Evolutionary conservation across 1,140 invertebrate species (phyloP).

Genomic region (Helicoverpa zea): DNA sequence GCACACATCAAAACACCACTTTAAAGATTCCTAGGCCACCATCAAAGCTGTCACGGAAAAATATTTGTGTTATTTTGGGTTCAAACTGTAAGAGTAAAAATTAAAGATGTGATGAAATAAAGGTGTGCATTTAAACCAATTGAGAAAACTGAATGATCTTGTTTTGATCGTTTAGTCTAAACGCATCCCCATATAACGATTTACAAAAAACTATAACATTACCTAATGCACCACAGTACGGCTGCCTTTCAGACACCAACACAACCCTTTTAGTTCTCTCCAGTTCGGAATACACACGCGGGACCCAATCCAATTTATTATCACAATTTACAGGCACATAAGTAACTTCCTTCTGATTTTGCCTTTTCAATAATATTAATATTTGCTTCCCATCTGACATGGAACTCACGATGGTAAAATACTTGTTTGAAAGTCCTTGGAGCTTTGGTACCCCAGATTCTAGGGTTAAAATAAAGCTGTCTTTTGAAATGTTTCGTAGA

Average conservation of each 20-base stretch:
- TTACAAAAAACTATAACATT: not conserved
- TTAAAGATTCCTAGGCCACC: too few relatives aligned
- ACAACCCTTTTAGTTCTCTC: slow-evolving; percentile 53
- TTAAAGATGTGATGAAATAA: too few relatives aligned
- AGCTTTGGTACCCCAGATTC: slow-evolving; percentile 49
- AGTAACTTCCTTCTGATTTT: slow-evolving; percentile 43
- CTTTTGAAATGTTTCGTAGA: slow-evolving; percentile 29
- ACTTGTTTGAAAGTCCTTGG: slow-evolving; percentile 39
- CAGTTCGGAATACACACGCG: slow-evolving; percentile 53
- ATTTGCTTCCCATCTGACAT: slow-evolving; percentile 58
- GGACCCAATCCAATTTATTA: slow-evolving; percentile 58
- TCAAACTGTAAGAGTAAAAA: too few relatives aligned
- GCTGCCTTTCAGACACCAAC: slow-evolving; percentile 61
- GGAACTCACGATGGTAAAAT: slow-evolving; percentile 49
- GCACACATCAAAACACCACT: too few relatives aligned
- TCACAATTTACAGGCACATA: slow-evolving; percentile 54
- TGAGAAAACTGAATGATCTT: too few relatives aligned
- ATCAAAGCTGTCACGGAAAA: too few relatives aligned
- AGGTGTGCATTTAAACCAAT: too few relatives aligned
- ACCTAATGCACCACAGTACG: slow-evolving; percentile 55
- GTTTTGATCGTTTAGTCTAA: too few relatives aligned
- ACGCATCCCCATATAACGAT: too few relatives aligned
- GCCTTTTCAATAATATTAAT: slow-evolving; percentile 56
- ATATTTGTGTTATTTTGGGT: too few relatives aligned
- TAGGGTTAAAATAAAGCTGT: slow-evolving; percentile 51